Evolutionary conservation across 2,113 vertebrate species (phyloP), one percentile per base, ranked within the genome.

Genomic region (Clupea harengus): DNA sequence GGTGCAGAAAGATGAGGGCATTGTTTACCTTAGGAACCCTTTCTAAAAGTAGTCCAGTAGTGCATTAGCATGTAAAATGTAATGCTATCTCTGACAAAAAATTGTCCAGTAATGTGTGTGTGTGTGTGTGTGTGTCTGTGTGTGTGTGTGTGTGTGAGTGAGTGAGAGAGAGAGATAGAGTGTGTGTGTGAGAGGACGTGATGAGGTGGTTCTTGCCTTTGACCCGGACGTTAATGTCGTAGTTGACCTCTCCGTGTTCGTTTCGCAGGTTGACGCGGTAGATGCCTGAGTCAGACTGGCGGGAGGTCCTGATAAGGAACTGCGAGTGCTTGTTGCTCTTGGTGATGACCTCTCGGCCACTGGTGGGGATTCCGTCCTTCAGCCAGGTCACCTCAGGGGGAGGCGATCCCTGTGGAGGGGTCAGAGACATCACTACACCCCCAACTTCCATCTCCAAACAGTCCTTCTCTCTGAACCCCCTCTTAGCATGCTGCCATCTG

Each of bases 271-370:
- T 83, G 15, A 89, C 82, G 1, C 82, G 82, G 82, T 93, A 93
- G 4, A 92, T 15, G 4, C 92, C 92, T 6, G 93, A 93, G 92
- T 95, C 90, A 0, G 91, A 91, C 67, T 80, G 39, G 57, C 92
- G 90, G 81, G 83, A 92, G 0, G 90, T 93, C 39, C 90, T 89
- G 85, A 91, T 92, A 87, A 95, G 91, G 85, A 95, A 93, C 89
- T 95, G 90, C 47, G 93, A 94, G 89, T 91, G 88, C 83, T 86
- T 92, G 82, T 93, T 91, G 54, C 90, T 89, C 72, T 94, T 94
- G 52, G 89, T 93, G 89, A 95, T 95, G 84, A 90, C 88, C 86
- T 94, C 93, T 10, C 15, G 86, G 80, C 90, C 93, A 39, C 83
- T 89, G 9, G 92, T 90, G 72, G 88, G 82, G 57, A 92, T 18